Percentiles rank a stretch among this genome's conserved stretches.
Evolutionary conservation across 2,888 invertebrate species (phyloP).

Genomic region (Amitus sp.): DNA sequence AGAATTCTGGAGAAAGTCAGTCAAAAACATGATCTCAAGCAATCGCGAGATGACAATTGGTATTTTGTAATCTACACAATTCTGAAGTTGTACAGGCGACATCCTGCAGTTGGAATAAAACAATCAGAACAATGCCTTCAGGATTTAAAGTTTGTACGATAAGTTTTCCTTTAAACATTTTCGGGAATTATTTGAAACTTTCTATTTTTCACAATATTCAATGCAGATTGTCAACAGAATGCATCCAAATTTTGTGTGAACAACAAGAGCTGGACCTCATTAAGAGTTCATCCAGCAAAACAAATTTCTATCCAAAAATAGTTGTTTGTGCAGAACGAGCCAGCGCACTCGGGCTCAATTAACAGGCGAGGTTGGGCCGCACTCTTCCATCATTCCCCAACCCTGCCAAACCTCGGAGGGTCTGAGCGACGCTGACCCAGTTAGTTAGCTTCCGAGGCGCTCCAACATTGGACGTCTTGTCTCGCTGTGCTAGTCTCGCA

Average conservation of each 20-base stretch:
- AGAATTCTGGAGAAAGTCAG: constrained; percentile 58
- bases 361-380: too few species aligned
- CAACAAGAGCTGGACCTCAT: constrained; percentile 63
- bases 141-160: constrained; percentile 62
- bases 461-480: too few species aligned
- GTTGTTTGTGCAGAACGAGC: too few species aligned
- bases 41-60: constrained; percentile 67
- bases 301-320: constrained; percentile 62
- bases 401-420: too few species aligned
- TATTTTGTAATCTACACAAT: constrained; percentile 67
- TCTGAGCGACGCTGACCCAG: too few species aligned
- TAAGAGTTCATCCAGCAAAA: constrained; percentile 62
- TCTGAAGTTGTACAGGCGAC: constrained; percentile 67
- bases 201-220: constrained; percentile 2
- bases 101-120: too few species aligned
- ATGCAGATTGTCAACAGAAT: constrained; percentile 65
- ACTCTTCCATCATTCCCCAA: too few species aligned
- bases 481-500: too few species aligned
- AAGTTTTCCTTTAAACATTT: not conserved
- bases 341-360: too few species aligned
- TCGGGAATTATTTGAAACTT: not conserved
- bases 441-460: too few species aligned
- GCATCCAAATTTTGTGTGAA: constrained; percentile 67
- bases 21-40: constrained; percentile 56
- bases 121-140: constrained; percentile 66